Conservation (phyloP, 92 coral and sea anemone species). For the Paramuricea clavata region DNA sequence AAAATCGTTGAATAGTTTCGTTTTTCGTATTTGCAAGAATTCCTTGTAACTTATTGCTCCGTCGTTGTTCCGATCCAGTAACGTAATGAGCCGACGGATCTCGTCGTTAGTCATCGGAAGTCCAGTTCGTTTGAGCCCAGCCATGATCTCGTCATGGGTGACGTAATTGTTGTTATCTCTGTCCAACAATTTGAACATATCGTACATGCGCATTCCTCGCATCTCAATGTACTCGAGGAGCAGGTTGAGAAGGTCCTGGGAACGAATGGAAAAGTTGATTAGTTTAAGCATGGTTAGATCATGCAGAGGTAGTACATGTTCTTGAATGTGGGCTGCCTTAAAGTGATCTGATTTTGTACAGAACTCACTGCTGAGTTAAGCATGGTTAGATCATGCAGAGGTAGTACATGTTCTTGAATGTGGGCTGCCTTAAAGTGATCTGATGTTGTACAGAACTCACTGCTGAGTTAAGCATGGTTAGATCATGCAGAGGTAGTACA, state of each 20-base stretch:
- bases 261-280: not conserved
- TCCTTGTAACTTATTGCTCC: conserved; percentile 94
- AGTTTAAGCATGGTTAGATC: not conserved
- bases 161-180: conserved; percentile 86
- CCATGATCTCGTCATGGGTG: conserved; percentile 91
- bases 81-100: conserved; percentile 81
- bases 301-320: not conserved
- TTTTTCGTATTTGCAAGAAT: conserved; percentile 84
- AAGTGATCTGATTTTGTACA: not conserved
- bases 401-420: too few relatives aligned
- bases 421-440: too few relatives aligned
- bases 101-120: conserved; percentile 92
- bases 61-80: conserved; percentile 89
- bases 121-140: conserved; percentile 89
- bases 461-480: too few relatives aligned
- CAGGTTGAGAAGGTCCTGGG: conserved; percentile 90
- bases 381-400: too few relatives aligned
- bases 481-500: too few relatives aligned
- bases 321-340: not conserved
- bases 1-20: conserved; percentile 83
- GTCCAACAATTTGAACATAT: conserved; percentile 91
- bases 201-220: conserved; percentile 92
- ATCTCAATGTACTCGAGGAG: conserved; percentile 92
- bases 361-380: not conserved
- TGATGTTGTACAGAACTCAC: too few relatives aligned